Evolutionary conservation across 2,888 invertebrate species (phyloP).

Genomic region (Ophion ellenae): DNA sequence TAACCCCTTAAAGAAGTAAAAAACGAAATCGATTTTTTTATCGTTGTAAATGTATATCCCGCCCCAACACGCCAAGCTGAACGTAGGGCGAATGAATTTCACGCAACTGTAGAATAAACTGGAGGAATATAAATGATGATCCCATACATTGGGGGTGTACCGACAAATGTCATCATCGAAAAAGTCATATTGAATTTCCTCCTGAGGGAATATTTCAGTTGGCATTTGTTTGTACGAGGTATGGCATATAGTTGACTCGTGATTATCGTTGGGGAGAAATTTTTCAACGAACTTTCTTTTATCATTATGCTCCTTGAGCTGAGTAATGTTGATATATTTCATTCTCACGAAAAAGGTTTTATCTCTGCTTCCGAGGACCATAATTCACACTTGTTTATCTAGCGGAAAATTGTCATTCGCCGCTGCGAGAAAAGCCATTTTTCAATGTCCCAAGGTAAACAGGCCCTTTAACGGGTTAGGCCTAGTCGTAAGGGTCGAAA

Average conservation of each 20-base stretch:
- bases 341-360: not conserved
- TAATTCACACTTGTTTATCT: too few species aligned
- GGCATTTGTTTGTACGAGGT: not conserved
- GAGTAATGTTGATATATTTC: not conserved
- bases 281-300: not conserved
- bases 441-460: too few species aligned
- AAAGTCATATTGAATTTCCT: not conserved
- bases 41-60: too few species aligned
- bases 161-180: conserved; percentile 16
- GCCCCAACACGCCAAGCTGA: too few species aligned
- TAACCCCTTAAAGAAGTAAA: too few species aligned
- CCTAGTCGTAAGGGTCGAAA: too few species aligned
- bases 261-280: not conserved
- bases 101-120: conserved; percentile 17
- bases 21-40: too few species aligned
- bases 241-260: not conserved
- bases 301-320: not conserved
- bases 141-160: not conserved
- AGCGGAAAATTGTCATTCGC: too few species aligned
- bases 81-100: too few species aligned
- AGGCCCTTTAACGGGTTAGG: too few species aligned
- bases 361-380: too few species aligned
- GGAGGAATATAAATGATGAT: conserved; percentile 17
- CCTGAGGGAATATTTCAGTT: not conserved
- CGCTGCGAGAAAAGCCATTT: too few species aligned